Conservation (phyloP, 2,113 vertebrate species). For the Misgurnus mizolepis region DNA sequence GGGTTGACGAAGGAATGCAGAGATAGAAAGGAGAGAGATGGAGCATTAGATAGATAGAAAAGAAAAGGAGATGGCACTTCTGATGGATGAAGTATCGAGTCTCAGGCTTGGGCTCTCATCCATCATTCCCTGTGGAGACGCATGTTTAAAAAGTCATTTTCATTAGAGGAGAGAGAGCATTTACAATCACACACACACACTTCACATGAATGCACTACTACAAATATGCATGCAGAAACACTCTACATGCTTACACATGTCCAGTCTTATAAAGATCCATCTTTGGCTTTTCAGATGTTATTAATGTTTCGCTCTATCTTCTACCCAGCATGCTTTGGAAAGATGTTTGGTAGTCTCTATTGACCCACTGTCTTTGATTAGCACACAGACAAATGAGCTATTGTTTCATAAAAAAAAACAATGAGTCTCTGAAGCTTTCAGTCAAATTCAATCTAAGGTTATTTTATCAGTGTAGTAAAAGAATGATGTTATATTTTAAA, state of each 20-base stretch:
- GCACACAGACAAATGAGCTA: conserved; percentile 15
- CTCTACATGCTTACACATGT: background rate
- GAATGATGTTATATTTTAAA: no score
- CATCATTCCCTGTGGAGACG: conserved; percentile 50
- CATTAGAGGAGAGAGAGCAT: conserved; percentile 46
- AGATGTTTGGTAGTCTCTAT: conserved; percentile 23
- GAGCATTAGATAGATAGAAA: background rate
- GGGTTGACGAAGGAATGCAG: conserved; percentile 11
- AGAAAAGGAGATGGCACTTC: background rate
- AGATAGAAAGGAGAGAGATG: background rate
- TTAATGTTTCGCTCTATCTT: conserved; percentile 43
- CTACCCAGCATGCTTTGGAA: conserved; percentile 10
- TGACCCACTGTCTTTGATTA: conserved; percentile 39
- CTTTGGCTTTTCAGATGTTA: conserved; percentile 25
- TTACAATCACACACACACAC: conserved; percentile 25
- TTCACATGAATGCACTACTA: background rate
- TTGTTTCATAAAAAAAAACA: conserved; percentile 12
- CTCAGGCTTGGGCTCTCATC: conserved; percentile 42
- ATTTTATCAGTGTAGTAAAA: no score
- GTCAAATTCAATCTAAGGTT: no score
- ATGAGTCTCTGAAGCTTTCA: background rate
- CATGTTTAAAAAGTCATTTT: conserved; percentile 60
- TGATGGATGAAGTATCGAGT: conserved; percentile 43
- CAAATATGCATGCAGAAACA: conserved; percentile 5
- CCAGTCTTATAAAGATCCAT: conserved; percentile 9